A percentile compares a stretch with the other conserved stretches of the same genome.
Evolutionary conservation across 2,797 vertebrate genomes (phyloP).

Genomic region (Hirundo rustica): DNA sequence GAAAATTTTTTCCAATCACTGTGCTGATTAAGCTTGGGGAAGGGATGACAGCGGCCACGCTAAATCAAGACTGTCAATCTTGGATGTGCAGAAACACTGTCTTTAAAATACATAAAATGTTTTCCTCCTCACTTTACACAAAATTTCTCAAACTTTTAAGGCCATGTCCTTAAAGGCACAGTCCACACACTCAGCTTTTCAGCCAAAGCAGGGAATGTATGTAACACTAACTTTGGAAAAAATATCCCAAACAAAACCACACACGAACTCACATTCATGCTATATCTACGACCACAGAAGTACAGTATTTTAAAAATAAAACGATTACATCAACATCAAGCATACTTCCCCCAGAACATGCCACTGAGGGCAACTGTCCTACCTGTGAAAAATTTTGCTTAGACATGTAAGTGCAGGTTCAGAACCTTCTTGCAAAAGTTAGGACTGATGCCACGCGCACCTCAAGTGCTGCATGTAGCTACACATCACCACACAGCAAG

Average conservation of each 20-base stretch:
- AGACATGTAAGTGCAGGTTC: background rate
- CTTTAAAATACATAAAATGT: background rate
- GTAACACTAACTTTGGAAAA: background rate
- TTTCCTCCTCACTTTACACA: background rate
- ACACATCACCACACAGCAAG: background rate
- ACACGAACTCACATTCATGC: background rate
- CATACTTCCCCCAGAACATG: background rate
- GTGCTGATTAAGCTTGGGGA: background rate
- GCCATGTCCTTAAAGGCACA: background rate
- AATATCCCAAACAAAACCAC: background rate
- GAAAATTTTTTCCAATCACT: background rate
- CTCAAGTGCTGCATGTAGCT: background rate
- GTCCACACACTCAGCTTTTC: background rate
- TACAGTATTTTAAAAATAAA: background rate
- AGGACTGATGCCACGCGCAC: background rate
- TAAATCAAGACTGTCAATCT: background rate
- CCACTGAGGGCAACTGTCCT: background rate
- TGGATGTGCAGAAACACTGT: accelerated
- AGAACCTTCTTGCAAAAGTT: background rate
- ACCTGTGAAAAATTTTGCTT: background rate
- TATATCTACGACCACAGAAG: background rate
- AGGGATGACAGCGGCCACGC: background rate
- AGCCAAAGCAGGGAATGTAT: background rate
- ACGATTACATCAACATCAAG: background rate
- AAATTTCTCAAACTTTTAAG: background rate